Evolutionary conservation across 2,113 vertebrate species (phyloP).

Genomic region (Etia nguti): DNA sequence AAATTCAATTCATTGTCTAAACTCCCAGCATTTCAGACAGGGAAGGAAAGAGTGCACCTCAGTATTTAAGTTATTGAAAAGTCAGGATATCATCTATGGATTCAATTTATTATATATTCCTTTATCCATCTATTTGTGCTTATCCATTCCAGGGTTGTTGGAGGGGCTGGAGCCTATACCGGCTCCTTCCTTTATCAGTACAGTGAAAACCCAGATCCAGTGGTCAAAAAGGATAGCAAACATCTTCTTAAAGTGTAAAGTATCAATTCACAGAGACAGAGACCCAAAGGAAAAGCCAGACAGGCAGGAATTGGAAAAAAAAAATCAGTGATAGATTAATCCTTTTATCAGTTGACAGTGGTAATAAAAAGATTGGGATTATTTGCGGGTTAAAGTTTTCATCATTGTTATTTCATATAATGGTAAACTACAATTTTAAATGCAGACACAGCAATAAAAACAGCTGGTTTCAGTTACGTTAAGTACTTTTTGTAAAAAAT

Average conservation of each 20-base stretch:
- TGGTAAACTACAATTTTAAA: not conserved
- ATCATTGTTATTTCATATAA: not conserved
- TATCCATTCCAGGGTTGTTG: not conserved
- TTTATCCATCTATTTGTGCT: not conserved
- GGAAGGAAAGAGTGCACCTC: not conserved
- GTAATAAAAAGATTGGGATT: not conserved
- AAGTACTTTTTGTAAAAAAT: not conserved
- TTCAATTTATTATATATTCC: not conserved
- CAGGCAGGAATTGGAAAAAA: fast-evolving
- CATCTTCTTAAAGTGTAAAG: not conserved
- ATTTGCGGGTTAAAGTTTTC: not conserved
- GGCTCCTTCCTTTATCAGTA: not conserved
- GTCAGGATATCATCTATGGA: not conserved
- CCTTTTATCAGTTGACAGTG: not conserved
- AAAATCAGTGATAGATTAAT: not conserved
- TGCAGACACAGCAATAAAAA: not conserved
- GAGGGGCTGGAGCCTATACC: not conserved
- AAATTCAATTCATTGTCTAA: not conserved
- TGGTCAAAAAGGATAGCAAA: not conserved
- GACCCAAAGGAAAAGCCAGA: not conserved
- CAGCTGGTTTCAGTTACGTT: not conserved
- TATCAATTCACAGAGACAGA: not conserved
- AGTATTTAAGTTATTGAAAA: not conserved
- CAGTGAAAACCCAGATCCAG: not conserved
- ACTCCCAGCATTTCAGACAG: not conserved